Conservation (phyloP, 2,797 vertebrate species). For the Phrynocephalus vlangalii region DNA sequence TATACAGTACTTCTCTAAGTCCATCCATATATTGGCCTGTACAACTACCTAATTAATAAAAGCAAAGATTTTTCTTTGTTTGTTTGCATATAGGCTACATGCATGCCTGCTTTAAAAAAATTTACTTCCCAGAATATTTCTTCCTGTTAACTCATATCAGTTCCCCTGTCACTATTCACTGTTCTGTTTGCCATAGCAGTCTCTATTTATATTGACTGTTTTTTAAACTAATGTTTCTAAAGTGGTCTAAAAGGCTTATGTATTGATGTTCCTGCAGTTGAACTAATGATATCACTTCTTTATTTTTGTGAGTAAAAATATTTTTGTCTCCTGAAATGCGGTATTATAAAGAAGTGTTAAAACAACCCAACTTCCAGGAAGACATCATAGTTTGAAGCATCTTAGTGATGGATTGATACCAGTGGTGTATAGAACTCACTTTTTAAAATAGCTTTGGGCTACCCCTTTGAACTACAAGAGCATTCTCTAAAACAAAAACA, state of each 20-base stretch:
- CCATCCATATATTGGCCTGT: too few relatives aligned
- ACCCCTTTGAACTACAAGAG: slow-evolving; percentile 32
- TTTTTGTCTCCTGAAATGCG: background rate
- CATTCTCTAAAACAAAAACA: slow-evolving; percentile 2
- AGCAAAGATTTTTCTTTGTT: too few relatives aligned
- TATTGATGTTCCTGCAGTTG: background rate
- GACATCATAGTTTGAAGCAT: background rate
- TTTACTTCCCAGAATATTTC: background rate
- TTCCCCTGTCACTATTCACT: background rate
- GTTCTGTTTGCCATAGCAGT: background rate
- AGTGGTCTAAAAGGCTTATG: background rate
- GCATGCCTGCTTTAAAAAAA: too few relatives aligned
- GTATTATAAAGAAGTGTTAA: background rate
- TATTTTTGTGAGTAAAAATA: background rate
- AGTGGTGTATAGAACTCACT: background rate
- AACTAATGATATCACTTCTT: background rate
- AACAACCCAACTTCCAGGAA: background rate
- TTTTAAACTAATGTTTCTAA: background rate
- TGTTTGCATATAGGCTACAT: too few relatives aligned
- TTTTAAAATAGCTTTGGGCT: background rate
- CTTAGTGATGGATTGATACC: background rate
- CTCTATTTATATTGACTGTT: background rate
- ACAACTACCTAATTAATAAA: too few relatives aligned
- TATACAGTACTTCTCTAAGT: too few relatives aligned
- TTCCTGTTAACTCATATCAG: background rate